Base-by-base conservation (phyloP, 2,797 vertebrate genomes). In the Pitangus sulphuratus region DNA sequence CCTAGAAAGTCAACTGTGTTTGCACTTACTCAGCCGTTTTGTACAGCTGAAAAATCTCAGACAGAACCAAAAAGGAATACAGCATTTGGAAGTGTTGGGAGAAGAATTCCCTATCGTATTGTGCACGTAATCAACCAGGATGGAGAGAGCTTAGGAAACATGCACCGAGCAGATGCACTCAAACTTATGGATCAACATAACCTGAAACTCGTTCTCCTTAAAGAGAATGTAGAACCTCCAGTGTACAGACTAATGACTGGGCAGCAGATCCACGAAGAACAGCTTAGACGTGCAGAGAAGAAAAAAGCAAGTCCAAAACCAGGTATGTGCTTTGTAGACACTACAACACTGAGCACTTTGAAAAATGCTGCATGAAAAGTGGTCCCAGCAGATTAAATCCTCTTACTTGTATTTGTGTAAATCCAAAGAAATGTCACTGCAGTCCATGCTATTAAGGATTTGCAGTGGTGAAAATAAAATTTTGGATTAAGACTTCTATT, bases 181-280 rank as follows among this genome's bases (percentile, higher is more conserved):
- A 97, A 72, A 56, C 95, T 99, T 39, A 98, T 99, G 99, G 98
- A 99, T 3, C 68, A 98, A 47, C 96, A 77, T 6, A 96, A 96
- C 30, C 97, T 99, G 68, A 99, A 98, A 57, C 90, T 99, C 68
- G 99, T 99, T 85, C 93, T 97, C 13, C 91, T 99, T 68, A 94
- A 12, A 8, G 95, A 98, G 22, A 64, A 96, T 0, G 61, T 94
- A 9, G 98, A 99, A 15, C 99, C 99, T 12, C 98, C 99, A 0
- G 89, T 98, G 5, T 99, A 99, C 97, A 98, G 88, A 92, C 98
- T 99, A 74, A 98, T 99, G 98, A 99, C 98, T 0, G 99, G 99
- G 22, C 97, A 98, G 66, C 99, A 99, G 97, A 98, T 99, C 74
- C 98, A 99, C 0, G 98, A 99, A 70, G 99, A 99, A 65, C 98